Percentiles rank a stretch among this genome's conserved stretches.
phyloP scores from a whole-genome alignment of 2,888 invertebrate species.

The Deroplatys truncata region DNA sequence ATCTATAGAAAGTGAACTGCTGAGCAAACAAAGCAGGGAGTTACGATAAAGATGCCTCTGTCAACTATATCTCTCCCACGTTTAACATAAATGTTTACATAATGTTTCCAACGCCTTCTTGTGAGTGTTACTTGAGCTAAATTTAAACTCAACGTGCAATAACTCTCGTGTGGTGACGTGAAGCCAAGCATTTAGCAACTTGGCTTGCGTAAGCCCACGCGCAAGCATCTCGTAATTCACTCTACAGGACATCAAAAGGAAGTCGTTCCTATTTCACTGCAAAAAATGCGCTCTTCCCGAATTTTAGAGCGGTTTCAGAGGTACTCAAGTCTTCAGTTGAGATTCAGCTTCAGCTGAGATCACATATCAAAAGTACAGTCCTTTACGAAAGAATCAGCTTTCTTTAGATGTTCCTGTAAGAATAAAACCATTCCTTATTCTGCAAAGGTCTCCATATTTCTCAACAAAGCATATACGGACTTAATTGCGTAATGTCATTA shows the following conservation, averaged over 20 bases:
- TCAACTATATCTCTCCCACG: background rate
- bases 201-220: background rate
- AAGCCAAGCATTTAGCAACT: background rate
- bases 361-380: too few relatives aligned
- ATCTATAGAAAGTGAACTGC: background rate
- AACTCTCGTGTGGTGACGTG: background rate
- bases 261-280: background rate
- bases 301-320: background rate
- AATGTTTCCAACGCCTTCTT: background rate
- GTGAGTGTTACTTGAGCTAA: background rate
- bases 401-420: too few relatives aligned
- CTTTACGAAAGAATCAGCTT: too few relatives aligned
- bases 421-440: too few relatives aligned
- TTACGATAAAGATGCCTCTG: background rate
- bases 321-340: background rate
- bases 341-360: background rate
- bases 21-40: background rate
- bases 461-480: too few relatives aligned
- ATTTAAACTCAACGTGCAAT: background rate
- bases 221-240: background rate
- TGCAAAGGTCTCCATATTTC: too few relatives aligned
- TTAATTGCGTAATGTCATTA: too few relatives aligned
- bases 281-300: background rate
- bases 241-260: background rate
- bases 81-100: background rate